Conservation (phyloP, 2,797 vertebrate genomes). For the Typhlichthys subterraneus region DNA sequence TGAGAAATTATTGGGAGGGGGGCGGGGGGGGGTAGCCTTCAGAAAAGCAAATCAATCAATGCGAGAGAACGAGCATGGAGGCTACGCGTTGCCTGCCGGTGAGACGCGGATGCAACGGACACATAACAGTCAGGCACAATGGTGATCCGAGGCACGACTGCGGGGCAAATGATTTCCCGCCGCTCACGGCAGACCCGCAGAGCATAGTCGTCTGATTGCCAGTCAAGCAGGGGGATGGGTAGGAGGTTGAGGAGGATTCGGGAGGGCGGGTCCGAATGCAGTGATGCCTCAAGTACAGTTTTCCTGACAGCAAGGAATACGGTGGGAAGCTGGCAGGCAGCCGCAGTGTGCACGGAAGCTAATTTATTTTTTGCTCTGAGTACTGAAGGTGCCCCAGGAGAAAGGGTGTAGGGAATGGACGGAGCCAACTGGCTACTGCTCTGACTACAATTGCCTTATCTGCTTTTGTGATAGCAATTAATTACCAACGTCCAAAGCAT, state of each 20-base stretch:
- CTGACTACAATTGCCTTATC: constrained; percentile 9
- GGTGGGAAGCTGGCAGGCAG: constrained; percentile 33
- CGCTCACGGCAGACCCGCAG: constrained; percentile 53
- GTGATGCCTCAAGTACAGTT: constrained; percentile 65
- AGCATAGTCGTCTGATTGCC: constrained; percentile 54
- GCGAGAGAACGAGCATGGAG: background rate
- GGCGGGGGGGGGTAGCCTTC: constrained; percentile 42
- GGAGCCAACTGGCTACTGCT: constrained; percentile 31
- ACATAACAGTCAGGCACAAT: background rate
- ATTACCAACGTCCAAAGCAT: constrained; percentile 22
- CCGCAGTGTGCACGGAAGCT: constrained; percentile 44
- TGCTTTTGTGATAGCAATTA: constrained; percentile 20
- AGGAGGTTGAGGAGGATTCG: constrained; percentile 29
- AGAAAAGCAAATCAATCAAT: constrained; percentile 6
- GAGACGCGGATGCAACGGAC: background rate
- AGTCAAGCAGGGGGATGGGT: constrained; percentile 55
- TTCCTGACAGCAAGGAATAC: constrained; percentile 48
- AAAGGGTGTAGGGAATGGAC: constrained; percentile 29
- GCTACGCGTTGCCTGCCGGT: background rate
- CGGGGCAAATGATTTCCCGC: constrained; percentile 48
- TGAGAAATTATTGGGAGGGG: constrained; percentile 62
- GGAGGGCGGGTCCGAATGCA: constrained; percentile 58
- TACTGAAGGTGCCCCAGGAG: constrained; percentile 64
- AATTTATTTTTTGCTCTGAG: constrained; percentile 64
- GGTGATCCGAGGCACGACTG: constrained; percentile 31